These are phyloP conservation scores for Montipora foliosa DNA, from an alignment of 64 coral and sea anemone genomes.

Conservation along the genomic window DNA sequence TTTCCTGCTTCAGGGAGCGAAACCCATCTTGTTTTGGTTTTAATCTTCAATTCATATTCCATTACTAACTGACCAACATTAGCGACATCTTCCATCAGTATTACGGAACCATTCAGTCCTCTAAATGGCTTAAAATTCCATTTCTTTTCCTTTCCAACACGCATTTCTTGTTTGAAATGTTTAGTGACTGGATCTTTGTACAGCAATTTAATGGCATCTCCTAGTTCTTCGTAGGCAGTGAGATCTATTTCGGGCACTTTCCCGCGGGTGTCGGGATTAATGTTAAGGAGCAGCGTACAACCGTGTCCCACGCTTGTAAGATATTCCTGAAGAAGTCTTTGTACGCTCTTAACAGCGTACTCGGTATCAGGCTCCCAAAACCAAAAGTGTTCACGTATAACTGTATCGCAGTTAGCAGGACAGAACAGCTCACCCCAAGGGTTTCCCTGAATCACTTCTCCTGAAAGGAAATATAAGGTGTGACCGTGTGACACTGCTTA, in stretches of 20 bases:
- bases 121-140: neutral
- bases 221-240: slow-evolving; percentile 30
- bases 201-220: slow-evolving; percentile 42
- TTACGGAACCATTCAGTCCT: slow-evolving; percentile 40
- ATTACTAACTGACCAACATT: slow-evolving; percentile 38
- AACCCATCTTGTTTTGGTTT: neutral
- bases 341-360: slow-evolving; percentile 31
- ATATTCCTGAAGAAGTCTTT: slow-evolving; percentile 53
- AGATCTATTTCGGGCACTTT: slow-evolving; percentile 56
- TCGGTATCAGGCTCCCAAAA: slow-evolving; percentile 67
- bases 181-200: slow-evolving; percentile 51
- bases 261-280: slow-evolving; percentile 68
- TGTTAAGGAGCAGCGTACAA: slow-evolving; percentile 57
- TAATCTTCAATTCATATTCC: slow-evolving; percentile 42
- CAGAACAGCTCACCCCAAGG: slow-evolving; percentile 56
- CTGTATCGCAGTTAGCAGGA: slow-evolving; percentile 72
- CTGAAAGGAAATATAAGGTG: neutral
- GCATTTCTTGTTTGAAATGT: neutral
- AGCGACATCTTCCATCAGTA: slow-evolving; percentile 63
- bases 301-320: slow-evolving; percentile 69
- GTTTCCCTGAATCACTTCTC: slow-evolving; percentile 23
- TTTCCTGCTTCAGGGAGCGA: neutral
- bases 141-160: slow-evolving; percentile 1
- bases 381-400: slow-evolving; percentile 71
- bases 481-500: no score